Conservation (phyloP, 2,113 vertebrate species). For the Montifringilla adamsi region DNA sequence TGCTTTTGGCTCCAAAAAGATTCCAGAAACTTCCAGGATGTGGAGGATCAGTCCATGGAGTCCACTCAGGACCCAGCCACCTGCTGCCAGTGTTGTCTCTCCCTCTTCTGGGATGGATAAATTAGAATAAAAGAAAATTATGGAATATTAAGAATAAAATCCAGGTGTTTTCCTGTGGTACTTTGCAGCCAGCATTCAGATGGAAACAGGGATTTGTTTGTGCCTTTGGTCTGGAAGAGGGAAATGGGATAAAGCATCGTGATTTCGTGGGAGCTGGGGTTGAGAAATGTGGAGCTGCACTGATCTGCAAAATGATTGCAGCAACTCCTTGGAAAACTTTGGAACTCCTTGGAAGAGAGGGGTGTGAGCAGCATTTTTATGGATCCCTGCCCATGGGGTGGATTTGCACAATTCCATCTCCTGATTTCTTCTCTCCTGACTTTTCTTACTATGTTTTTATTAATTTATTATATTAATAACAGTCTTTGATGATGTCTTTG, state of each 20-base stretch:
- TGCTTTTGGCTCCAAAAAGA: background rate
- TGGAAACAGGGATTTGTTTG: background rate
- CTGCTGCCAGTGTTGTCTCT: rapidly evolving
- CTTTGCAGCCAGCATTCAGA: background rate
- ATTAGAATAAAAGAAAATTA: background rate
- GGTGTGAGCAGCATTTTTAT: background rate
- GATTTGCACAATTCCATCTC: background rate
- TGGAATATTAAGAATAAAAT: background rate
- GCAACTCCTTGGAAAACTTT: background rate
- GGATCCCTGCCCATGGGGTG: background rate
- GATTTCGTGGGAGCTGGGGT: background rate
- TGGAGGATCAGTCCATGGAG: background rate
- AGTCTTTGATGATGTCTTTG: background rate
- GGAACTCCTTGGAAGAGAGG: background rate
- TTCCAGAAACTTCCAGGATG: rapidly evolving
- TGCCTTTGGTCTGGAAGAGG: background rate
- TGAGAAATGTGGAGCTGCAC: background rate
- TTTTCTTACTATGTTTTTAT: background rate
- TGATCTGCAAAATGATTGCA: background rate
- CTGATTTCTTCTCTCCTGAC: background rate
- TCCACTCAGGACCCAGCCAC: rapidly evolving
- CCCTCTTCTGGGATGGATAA: background rate
- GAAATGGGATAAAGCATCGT: background rate
- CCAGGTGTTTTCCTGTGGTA: background rate
- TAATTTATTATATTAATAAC: background rate